A percentile compares a stretch with the other conserved stretches of the same genome.
Conservation (phyloP, 2,113 vertebrate genomes). For the Canis aureus region DNA sequence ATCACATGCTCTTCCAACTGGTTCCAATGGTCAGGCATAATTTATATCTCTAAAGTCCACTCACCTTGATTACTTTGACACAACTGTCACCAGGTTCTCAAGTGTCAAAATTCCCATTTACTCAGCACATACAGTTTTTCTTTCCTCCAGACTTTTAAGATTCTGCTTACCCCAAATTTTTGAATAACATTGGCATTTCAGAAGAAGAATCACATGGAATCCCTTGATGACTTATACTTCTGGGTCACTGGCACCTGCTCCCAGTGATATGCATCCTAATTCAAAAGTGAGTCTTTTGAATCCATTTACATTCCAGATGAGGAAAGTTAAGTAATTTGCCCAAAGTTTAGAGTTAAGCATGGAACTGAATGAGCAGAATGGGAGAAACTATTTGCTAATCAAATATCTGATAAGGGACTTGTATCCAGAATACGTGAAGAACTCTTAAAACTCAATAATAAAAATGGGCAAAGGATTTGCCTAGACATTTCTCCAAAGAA, state of each 20-base stretch:
- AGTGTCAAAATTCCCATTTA: background rate
- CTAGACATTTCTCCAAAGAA: background rate
- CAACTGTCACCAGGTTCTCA: background rate
- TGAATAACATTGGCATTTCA: background rate
- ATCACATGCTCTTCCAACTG: background rate
- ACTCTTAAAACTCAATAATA: background rate
- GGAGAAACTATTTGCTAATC: conserved; percentile 7
- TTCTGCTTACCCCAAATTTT: background rate
- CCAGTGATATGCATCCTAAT: background rate
- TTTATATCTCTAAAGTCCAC: background rate
- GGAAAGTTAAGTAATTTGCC: conserved; percentile 1
- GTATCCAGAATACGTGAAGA: background rate
- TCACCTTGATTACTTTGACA: background rate
- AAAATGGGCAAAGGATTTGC: background rate
- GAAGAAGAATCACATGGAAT: background rate
- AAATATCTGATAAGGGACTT: background rate
- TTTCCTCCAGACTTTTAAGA: background rate
- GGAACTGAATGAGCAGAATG: background rate
- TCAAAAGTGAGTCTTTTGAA: background rate
- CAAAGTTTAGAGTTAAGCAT: background rate
- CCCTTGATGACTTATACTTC: background rate
- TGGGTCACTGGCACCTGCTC: background rate
- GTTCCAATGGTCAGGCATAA: background rate
- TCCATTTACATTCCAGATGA: background rate
- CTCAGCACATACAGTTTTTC: background rate